These are phyloP conservation scores for Caenorhabditis doughertyi DNA, from an alignment of 2,888 invertebrate species.

Conservation along the genomic window DNA sequence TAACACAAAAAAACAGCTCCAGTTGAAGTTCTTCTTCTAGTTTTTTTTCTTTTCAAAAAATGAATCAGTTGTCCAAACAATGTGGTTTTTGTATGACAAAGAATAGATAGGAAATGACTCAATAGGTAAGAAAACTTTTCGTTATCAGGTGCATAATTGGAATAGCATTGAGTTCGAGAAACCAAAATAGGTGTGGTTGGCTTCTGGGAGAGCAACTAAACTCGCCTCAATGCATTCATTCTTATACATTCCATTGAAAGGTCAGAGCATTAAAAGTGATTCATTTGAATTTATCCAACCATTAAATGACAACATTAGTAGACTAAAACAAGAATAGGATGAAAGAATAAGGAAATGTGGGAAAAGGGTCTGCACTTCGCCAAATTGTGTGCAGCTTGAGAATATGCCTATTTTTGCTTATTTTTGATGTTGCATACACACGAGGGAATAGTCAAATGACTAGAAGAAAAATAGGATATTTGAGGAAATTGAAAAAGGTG, in stretches of 20 bases:
- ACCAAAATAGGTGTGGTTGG: constrained; percentile 41
- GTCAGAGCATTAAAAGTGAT: constrained; percentile 38
- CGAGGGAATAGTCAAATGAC: constrained; percentile 31
- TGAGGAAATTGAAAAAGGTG: neutral
- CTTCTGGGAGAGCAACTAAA: constrained; percentile 25
- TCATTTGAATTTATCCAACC: constrained; percentile 34
- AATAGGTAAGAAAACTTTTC: constrained; percentile 27
- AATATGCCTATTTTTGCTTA: constrained; percentile 33
- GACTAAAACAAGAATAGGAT: constrained; percentile 34
- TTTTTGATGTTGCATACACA: constrained; percentile 25
- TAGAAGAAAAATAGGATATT: neutral
- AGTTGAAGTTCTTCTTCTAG: constrained; percentile 12
- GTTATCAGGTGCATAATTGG: constrained; percentile 52
- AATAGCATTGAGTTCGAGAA: constrained; percentile 21
- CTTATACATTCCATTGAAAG: constrained; percentile 37
- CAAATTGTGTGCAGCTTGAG: constrained; percentile 19
- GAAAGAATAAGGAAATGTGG: constrained; percentile 12
- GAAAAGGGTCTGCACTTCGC: constrained; percentile 41
- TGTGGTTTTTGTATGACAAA: constrained; percentile 14
- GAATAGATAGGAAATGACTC: constrained; percentile 42
- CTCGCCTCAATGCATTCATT: neutral
- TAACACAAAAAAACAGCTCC: constrained; percentile 2
- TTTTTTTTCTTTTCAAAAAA: constrained; percentile 19
- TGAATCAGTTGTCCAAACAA: constrained; percentile 49
- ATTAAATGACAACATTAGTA: constrained; percentile 44